phyloP scores from a whole-genome alignment of 2,113 vertebrate genomes.

The Phycodurus eques region DNA sequence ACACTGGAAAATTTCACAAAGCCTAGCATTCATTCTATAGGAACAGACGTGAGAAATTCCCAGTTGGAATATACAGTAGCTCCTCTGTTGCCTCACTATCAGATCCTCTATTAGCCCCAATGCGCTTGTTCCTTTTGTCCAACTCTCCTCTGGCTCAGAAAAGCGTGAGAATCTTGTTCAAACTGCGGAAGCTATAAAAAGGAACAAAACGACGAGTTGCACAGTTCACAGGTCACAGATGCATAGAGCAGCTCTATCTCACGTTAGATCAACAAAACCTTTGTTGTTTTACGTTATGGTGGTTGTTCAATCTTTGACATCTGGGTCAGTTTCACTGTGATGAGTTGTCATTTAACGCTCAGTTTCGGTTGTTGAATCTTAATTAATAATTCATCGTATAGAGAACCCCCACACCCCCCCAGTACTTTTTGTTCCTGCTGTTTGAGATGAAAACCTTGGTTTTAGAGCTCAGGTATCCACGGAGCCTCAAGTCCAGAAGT shows the following conservation, averaged over 20 bases:
- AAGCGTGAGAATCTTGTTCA: slow-evolving; percentile 43
- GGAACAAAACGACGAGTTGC: slow-evolving; percentile 30
- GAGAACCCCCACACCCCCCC: not conserved
- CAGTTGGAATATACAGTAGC: slow-evolving; percentile 44
- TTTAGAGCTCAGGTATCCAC: slow-evolving; percentile 61
- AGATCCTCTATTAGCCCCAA: slow-evolving; percentile 34
- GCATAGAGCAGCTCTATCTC: slow-evolving; percentile 3
- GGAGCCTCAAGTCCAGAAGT: slow-evolving; percentile 18
- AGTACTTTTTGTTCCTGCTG: slow-evolving; percentile 24
- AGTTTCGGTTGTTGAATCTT: slow-evolving; percentile 15
- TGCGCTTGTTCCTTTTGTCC: slow-evolving; percentile 34
- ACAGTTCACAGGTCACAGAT: slow-evolving; percentile 23
- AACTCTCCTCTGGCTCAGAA: slow-evolving; percentile 11
- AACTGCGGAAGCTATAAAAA: slow-evolving; percentile 15
- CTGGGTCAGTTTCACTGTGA: not conserved
- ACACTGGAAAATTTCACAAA: not conserved
- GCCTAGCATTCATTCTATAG: not conserved
- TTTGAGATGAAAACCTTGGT: slow-evolving; percentile 59
- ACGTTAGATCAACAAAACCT: slow-evolving; percentile 10
- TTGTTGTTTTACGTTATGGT: not conserved
- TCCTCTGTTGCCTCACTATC: slow-evolving; percentile 34
- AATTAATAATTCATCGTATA: slow-evolving; percentile 50
- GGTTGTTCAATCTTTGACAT: not conserved
- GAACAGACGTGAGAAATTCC: slow-evolving; percentile 23
- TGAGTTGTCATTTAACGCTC: not conserved